Conservation (phyloP, 2,113 vertebrate species). For the Rhagologus leucostigma region DNA sequence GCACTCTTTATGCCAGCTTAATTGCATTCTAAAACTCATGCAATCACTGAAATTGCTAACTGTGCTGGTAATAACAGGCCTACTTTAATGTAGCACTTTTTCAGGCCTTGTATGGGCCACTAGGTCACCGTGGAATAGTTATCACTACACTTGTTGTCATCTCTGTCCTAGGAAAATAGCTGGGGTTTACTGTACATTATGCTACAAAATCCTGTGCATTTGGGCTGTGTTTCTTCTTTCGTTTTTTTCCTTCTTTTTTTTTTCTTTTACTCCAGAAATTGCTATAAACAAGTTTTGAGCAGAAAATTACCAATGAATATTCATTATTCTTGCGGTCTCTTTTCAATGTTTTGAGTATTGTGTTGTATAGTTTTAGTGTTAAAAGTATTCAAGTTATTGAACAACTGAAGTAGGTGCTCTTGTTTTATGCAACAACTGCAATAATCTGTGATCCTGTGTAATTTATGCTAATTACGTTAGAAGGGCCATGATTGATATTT, state of each 20-base stretch:
- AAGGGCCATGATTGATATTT: slow-evolving; percentile 33
- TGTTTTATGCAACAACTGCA: background rate
- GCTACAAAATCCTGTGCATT: background rate
- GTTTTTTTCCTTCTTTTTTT: background rate
- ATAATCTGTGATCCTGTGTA: background rate
- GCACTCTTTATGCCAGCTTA: background rate
- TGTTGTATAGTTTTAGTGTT: background rate
- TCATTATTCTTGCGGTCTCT: background rate
- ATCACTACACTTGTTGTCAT: background rate
- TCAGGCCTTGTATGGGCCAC: background rate
- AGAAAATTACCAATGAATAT: background rate
- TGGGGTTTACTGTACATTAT: background rate
- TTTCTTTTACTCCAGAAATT: background rate
- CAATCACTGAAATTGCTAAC: background rate
- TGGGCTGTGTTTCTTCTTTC: background rate
- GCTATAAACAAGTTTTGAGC: background rate
- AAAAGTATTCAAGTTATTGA: background rate
- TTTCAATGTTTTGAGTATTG: background rate
- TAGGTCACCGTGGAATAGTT: background rate
- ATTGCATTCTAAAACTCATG: background rate
- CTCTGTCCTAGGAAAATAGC: background rate
- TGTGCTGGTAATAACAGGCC: background rate
- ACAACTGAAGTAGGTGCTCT: background rate
- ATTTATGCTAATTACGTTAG: slow-evolving; percentile 37
- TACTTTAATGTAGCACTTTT: background rate